Conservation (phyloP, 2,113 vertebrate genomes). For the Cryptomyrus ogoouensis region DNA sequence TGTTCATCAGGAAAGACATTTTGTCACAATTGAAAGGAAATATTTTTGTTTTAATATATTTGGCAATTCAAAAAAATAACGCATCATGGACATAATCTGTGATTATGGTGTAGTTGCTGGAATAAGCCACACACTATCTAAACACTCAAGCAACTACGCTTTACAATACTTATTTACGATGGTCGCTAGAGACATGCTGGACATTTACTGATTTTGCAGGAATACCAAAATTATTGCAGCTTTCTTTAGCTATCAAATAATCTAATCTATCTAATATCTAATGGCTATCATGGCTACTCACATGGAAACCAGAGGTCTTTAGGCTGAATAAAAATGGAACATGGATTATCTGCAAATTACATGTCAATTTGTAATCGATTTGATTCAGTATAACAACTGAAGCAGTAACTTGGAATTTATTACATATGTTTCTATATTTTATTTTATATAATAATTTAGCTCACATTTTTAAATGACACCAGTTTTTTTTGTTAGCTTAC, state of each 20-base stretch:
- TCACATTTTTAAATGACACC: background rate
- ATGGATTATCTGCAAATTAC: background rate
- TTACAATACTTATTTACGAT: background rate
- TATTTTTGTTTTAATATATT: background rate
- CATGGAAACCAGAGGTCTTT: background rate
- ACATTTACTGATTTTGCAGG: background rate
- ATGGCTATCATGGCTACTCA: background rate
- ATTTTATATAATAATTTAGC: background rate
- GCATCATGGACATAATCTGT: background rate
- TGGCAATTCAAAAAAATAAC: background rate
- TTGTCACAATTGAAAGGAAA: background rate
- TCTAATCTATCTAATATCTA: background rate
- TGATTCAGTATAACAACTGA: background rate
- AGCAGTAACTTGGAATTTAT: background rate
- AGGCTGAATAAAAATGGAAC: background rate
- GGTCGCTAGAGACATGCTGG: background rate
- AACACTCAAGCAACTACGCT: background rate
- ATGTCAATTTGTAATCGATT: background rate
- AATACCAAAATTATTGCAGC: background rate
- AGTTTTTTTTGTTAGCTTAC: background rate
- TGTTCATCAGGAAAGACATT: background rate
- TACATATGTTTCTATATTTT: background rate
- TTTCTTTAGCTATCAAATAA: background rate
- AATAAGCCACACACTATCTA: background rate
- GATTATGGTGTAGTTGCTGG: background rate